Evolutionary conservation across 2,797 vertebrate species (phyloP), one percentile per base, ranked within the genome.

Genomic region (Kryptopterus vitreolus): DNA sequence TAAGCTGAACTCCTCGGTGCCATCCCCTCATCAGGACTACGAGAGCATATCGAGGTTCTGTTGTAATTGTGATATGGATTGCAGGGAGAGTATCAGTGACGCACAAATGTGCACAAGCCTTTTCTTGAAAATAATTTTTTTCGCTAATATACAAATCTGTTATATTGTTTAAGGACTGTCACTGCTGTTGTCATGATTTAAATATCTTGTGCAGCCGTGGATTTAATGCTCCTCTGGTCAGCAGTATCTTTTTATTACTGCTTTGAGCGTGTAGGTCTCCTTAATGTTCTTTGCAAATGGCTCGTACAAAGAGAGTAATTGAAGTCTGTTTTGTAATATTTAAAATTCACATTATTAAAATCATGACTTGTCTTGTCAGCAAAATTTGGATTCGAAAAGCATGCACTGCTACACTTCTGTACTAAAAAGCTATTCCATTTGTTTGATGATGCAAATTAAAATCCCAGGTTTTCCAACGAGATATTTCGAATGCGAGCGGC

Each of bases 1-100:
- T 85, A 85, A 85, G 75, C 62, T 66, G 81, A 86, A 76, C 38
- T 33, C 22, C 53, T 84, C 69, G 18, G 8, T 63, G 43, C 50
- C n/a, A 48, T 50, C 57, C 18, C 18, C 61, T 76, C 26, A 10
- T 12, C 68, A 57, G 20, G 24, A 31, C 24, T 26, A 11, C 12
- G 55, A 52, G 38, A 35, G 46, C 50, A 55, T 58, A 57, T 5
- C 31, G 15, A 50, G 38, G 16, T 22, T 46, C 16, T 50, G 16
- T 46, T 77, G 71, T 24, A 33, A 31, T 31, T n/a, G 24, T 48
- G 26, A 46, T 55, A 2, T 10, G 18, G 18, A 9, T 31, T 59
- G 3, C 53, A 29, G 26, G 26, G 13, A 16, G 53, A 22, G 38
- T 43, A 35, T n/a, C 35, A 15, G 22, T 66, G 63, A 24, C 22